Percentiles rank a stretch among this genome's conserved stretches.
phyloP scores from a whole-genome alignment of 2,797 vertebrate genomes.

The Botia kubotai region DNA sequence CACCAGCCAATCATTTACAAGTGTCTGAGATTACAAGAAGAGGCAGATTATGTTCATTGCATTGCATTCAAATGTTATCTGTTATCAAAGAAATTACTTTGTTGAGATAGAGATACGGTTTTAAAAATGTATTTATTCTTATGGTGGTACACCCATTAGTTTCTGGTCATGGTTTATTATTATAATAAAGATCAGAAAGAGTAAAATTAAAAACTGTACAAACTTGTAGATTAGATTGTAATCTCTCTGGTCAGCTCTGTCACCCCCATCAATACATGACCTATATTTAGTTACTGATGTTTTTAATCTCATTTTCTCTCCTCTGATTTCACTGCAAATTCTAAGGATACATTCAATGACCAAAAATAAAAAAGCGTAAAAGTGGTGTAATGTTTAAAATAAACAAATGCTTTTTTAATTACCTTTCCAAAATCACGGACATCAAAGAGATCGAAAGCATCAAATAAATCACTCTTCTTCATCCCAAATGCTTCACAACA shows the following conservation, averaged over 20 bases:
- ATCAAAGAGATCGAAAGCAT: conserved; percentile 94
- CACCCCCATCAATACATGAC: conserved; percentile 8
- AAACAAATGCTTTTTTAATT: conserved; percentile 54
- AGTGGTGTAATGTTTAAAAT: too few relatives aligned
- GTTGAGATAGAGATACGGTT: neutral
- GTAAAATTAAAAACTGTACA: neutral
- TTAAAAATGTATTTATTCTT: neutral
- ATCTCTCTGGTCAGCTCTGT: neutral
- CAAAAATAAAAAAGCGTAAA: neutral
- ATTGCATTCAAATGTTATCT: neutral
- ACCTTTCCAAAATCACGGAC: conserved; percentile 97
- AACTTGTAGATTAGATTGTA: neutral
- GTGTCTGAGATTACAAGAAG: neutral
- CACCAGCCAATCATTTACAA: conserved; percentile 18
- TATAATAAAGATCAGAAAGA: neutral
- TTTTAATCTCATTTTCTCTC: neutral
- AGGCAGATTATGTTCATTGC: neutral
- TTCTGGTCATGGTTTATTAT: neutral
- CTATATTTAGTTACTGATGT: neutral
- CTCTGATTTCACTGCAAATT: neutral
- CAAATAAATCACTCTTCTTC: conserved; percentile 93
- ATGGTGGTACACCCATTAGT: neutral
- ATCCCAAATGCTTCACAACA: conserved; percentile 90
- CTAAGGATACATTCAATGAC: neutral
- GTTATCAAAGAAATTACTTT: neutral